These are phyloP conservation scores for Phataginus tricuspis DNA, from an alignment of 2,797 vertebrate species.

Conservation along the genomic window DNA sequence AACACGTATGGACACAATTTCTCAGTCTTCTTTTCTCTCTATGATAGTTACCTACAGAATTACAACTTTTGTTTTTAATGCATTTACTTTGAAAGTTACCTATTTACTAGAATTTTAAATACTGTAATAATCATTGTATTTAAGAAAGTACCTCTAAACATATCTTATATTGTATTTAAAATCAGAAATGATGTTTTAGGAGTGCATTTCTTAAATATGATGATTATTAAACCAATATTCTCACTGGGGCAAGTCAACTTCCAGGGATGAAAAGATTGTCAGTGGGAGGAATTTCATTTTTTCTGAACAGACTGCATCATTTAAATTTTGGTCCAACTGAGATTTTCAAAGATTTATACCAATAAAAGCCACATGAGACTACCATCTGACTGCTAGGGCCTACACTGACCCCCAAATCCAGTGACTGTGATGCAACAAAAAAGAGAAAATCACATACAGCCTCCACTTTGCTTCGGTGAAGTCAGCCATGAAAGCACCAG, in stretches of 20 bases:
- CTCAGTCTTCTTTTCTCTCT: background rate
- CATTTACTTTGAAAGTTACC: background rate
- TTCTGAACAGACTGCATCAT: background rate
- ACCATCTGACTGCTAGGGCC: background rate
- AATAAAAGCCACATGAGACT: slow-evolving; percentile 5
- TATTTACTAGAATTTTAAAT: slow-evolving; percentile 42
- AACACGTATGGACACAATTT: background rate
- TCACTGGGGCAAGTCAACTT: background rate
- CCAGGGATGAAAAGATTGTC: background rate
- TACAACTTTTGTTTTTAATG: background rate
- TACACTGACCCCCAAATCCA: background rate
- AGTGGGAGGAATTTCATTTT: background rate
- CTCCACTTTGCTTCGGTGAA: background rate
- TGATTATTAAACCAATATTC: background rate
- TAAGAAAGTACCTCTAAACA: background rate
- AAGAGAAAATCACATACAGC: background rate
- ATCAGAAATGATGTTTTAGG: background rate
- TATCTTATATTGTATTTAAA: background rate
- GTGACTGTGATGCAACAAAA: background rate
- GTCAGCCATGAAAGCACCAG: background rate
- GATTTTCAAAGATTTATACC: background rate
- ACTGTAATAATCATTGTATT: background rate
- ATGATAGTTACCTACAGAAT: background rate
- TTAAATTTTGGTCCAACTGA: background rate
- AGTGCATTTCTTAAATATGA: background rate